These are phyloP conservation scores for Timandra comae DNA, from an alignment of 2,888 invertebrate species.

Conservation along the genomic window DNA sequence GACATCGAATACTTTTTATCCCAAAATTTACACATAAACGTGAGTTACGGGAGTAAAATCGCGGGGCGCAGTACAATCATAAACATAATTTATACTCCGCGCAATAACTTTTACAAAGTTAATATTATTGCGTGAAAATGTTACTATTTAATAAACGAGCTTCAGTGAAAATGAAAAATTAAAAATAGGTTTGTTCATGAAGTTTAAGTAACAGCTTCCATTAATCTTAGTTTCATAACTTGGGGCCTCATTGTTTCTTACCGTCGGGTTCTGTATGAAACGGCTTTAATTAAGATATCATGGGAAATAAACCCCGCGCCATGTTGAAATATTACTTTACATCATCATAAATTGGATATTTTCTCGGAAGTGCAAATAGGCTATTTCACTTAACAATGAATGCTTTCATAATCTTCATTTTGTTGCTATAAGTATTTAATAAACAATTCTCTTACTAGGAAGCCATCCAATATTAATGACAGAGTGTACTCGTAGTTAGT, in stretches of 20 bases:
- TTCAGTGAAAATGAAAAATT: conserved; percentile 11
- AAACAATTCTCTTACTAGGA: too few species aligned
- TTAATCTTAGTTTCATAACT: conserved; percentile 68
- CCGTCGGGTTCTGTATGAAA: conserved; percentile 44
- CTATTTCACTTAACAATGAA: not conserved
- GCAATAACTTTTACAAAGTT: too few species aligned
- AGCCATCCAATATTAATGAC: too few species aligned
- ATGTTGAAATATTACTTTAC: conserved; percentile 50
- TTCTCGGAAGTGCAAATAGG: conserved; percentile 18
- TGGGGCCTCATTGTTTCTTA: conserved; percentile 53
- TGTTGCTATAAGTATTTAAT: too few species aligned
- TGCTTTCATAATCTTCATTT: too few species aligned
- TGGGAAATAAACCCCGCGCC: conserved; percentile 60
- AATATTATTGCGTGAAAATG: too few species aligned
- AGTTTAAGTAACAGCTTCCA: conserved; percentile 55
- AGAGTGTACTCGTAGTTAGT: too few species aligned
- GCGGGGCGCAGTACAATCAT: too few species aligned
- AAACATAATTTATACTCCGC: too few species aligned
- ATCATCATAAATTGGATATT: conserved; percentile 40
- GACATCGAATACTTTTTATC: too few species aligned
- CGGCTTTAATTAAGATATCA: conserved; percentile 68
- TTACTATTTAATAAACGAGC: not conserved
- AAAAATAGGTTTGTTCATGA: conserved; percentile 46
- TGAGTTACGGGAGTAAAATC: too few species aligned
- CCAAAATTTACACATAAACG: too few species aligned